Evolutionary conservation across 2,888 invertebrate species (phyloP), one percentile per base, ranked within the genome.

Genomic region (Morpho helenor): DNA sequence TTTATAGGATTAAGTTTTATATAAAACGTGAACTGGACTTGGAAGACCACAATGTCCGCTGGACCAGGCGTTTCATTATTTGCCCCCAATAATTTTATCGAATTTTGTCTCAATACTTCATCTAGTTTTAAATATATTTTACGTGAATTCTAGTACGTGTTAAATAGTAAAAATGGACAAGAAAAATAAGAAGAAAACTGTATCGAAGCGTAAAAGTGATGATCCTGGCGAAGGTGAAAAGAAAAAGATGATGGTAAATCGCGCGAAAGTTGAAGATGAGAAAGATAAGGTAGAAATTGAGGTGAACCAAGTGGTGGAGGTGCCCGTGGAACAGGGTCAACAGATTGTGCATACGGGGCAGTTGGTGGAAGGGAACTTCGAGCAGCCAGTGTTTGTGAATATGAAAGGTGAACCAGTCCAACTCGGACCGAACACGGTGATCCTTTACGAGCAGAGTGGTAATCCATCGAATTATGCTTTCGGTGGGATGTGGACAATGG

Each of bases 401-500:
- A 87, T 91, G 87, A 89, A 89, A 52, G 90, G 91, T 0, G 91
- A 91, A 40, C 91, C 91, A 0, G 89, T 91, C 0, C 90, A 91
- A 41, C 66, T 91, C 1, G 91, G 90, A 0, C 90, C 91, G 0
- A 91, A 91, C 60, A 91, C 91, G 0, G 91, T 91, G 4, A 91
- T 91, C 2, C 72, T 91, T 0, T 91, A 91, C 52, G 91, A 91
- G 59, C 91, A 90, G 65, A 87, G 87, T 50, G 87, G 88, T 0
- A 88, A 85, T 44, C 89, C 90, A 0, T 88, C 90, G 0, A 90
- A 89, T 67, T 91, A 87, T 56, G 82, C 91, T 0, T 91, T 91
- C 49, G 88, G 90, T 2, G 91, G 91, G 0, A 91, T 91, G 88
- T 88, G 91, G 87, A 87, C 90, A 0, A 89, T 91, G 84, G 91